Evolutionary conservation across 2,888 invertebrate species (phyloP), one percentile per base, ranked within the genome.

Genomic region (Antheraea yamamai): DNA sequence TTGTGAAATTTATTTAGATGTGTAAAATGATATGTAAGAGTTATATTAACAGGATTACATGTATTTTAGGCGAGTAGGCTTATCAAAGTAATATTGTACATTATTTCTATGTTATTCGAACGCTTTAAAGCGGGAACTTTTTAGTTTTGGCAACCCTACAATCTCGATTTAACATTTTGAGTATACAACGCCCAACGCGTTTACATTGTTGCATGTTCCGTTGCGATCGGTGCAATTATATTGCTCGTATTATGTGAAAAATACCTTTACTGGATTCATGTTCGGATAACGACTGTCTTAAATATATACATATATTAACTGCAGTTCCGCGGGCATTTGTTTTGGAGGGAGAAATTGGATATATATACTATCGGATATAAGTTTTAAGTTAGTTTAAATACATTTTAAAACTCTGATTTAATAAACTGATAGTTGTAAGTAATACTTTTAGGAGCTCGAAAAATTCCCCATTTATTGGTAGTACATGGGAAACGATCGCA

Each of bases 151-250:
- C 64, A 66, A 26, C 64, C 64, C 64, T 66, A 30, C 1, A 66
- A 66, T 66, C 3, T 12, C 64, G 0, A 30, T 66, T 66, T 66
- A 66, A 66, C 64, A 66, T 66, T 26, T 30, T 30, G 30, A 26
- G 64, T 66, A 66, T 66, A 66, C 64, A 66, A 26, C 35, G 64
- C 16, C 30, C 16, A 20, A 66, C 64, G 1, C 64, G 64, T 26
- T 80, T 79, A 70, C 70, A 70, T 70, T 70, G 70, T 70, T 70
- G 35, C 39, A 39, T 70, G 70, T 39, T 39, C 39, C 39, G 39
- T 39, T 39, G 70, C 39, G 39, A 39, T 39, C n/a, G 20, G n/a
- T n/a, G 39, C 39, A 70, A 70, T 70, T 70, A 70, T 39, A 70
- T 70, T 70, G 70, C n/a, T 20, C 70, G 70, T 70, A 70, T 70